phyloP scores from a whole-genome alignment of 2,888 invertebrate genomes.

The Ptychoptera albimana region DNA sequence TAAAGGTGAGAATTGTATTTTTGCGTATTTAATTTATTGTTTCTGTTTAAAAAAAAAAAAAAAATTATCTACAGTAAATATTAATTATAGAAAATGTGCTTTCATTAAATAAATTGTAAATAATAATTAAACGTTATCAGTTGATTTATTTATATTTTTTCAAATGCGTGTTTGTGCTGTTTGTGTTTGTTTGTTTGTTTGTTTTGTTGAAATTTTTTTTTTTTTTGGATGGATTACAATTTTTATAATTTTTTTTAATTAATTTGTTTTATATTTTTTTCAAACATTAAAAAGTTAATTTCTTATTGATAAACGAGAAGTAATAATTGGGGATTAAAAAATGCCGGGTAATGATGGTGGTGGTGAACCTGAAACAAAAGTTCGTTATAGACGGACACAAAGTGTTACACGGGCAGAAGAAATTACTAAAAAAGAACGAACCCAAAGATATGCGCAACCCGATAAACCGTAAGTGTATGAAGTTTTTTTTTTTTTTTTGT shows the following conservation, averaged over 20 bases:
- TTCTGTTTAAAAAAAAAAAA: too few relatives aligned
- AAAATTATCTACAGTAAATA: too few relatives aligned
- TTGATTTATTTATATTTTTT: too few relatives aligned
- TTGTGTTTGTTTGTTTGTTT: too few relatives aligned
- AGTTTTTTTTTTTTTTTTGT: constrained; percentile 5
- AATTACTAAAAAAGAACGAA: constrained; percentile 64
- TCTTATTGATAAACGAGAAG: too few relatives aligned
- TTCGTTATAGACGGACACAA: constrained; percentile 56
- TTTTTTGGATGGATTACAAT: background rate
- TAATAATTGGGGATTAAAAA: background rate
- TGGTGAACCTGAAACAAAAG: constrained; percentile 29
- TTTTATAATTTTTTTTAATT: background rate
- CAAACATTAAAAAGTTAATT: too few relatives aligned
- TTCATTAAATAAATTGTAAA: too few relatives aligned
- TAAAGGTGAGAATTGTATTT: too few relatives aligned
- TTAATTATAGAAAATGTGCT: too few relatives aligned
- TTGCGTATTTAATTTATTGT: too few relatives aligned
- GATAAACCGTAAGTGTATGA: constrained; percentile 87
- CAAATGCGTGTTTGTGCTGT: background rate
- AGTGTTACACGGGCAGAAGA: constrained; percentile 82
- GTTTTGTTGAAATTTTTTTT: background rate
- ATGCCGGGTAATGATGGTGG: constrained; percentile 4
- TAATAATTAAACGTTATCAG: too few relatives aligned
- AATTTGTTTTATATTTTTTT: background rate
- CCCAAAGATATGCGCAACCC: constrained; percentile 59